Percentiles rank a stretch among this genome's conserved stretches.
Evolutionary conservation across 2,113 vertebrate genomes (phyloP).

Genomic region (Plestiodon gilberti): DNA sequence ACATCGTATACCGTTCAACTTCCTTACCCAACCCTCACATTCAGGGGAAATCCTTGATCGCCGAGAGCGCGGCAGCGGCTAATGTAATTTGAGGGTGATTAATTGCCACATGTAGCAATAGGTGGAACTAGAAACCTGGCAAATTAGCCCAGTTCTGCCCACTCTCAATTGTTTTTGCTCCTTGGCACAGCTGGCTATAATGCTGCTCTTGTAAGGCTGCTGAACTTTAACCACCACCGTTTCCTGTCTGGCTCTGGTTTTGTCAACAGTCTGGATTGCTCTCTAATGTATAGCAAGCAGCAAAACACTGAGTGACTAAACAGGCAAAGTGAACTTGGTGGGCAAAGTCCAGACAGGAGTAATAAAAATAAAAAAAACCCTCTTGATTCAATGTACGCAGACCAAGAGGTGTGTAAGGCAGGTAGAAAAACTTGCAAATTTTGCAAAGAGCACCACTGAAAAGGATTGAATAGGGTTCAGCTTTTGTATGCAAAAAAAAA

Average conservation of each 20-base stretch:
- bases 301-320: slow-evolving; percentile 23
- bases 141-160: slow-evolving; percentile 6
- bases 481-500: background rate
- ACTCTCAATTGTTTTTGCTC: slow-evolving; percentile 40
- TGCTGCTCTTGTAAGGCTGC: background rate
- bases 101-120: slow-evolving; percentile 6
- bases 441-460: background rate
- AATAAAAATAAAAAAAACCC: background rate
- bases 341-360: background rate
- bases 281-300: background rate
- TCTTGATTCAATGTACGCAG: fast-evolving
- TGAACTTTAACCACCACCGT: slow-evolving; percentile 26
- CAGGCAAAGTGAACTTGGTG: background rate
- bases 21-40: background rate
- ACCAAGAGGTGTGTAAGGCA: background rate
- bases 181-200: slow-evolving; percentile 19
- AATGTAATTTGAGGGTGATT: background rate
- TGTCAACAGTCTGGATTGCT: slow-evolving; percentile 14
- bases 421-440: background rate
- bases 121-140: slow-evolving; percentile 18
- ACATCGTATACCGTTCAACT: background rate
- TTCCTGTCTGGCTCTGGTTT: slow-evolving; percentile 55
- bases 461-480: background rate
- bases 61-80: background rate
- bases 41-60: background rate